phyloP scores from a whole-genome alignment of 2,888 invertebrate genomes.

The Hydraecia micacea region DNA sequence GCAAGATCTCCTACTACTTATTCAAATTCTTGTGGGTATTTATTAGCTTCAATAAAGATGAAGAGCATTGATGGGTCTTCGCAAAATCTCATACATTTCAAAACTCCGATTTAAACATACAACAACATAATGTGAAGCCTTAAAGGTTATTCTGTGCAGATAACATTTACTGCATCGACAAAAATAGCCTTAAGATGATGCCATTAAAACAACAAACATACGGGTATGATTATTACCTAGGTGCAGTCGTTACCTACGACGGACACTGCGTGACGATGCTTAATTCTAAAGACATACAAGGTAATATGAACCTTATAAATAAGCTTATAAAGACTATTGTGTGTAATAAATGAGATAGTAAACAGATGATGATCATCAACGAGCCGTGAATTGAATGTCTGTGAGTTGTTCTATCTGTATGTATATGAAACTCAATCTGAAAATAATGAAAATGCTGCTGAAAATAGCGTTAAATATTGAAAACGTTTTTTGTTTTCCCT shows the following conservation, averaged over 20 bases:
- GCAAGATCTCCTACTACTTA: conserved; percentile 18
- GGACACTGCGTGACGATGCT: conserved; percentile 48
- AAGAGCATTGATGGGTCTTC: background rate
- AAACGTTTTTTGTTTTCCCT: background rate
- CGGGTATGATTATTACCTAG: conserved; percentile 65
- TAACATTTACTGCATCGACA: conserved; percentile 69
- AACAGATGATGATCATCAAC: conserved; percentile 36
- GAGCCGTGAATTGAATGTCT: conserved; percentile 33
- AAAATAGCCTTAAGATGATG: conserved; percentile 75
- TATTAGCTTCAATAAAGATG: conserved; percentile 19
- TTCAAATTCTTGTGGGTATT: conserved; percentile 9
- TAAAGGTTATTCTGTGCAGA: conserved; percentile 55
- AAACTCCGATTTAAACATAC: conserved; percentile 12
- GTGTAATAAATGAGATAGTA: conserved; percentile 8
- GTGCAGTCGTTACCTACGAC: conserved; percentile 60
- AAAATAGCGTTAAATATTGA: conserved; percentile 29
- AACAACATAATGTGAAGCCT: conserved; percentile 41
- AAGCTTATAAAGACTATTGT: conserved; percentile 3
- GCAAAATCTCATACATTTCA: conserved; percentile 24
- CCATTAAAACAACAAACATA: conserved; percentile 69
- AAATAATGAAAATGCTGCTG: conserved; percentile 6
- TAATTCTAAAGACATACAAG: conserved; percentile 25
- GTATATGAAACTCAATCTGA: conserved; percentile 12
- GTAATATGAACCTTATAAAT: conserved; percentile 32
- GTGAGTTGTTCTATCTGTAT: conserved; percentile 15